Conservation (phyloP, 2,888 invertebrate species). For the Saturnia pavonia region DNA sequence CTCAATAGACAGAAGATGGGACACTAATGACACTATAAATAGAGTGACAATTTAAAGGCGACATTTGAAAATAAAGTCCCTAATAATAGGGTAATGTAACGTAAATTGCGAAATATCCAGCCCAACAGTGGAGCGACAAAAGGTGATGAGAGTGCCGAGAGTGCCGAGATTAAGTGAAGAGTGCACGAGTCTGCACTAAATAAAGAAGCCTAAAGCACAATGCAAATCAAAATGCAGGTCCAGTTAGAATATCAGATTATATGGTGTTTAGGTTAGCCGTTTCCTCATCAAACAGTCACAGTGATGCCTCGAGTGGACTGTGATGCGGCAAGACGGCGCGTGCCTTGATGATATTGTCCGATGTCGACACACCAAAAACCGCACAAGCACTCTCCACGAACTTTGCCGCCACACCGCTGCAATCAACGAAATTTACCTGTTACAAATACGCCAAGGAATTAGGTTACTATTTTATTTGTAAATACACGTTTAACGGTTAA, state of each 20-base stretch:
- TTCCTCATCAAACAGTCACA: slow-evolving; percentile 61
- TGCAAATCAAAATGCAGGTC: neutral
- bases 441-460: neutral
- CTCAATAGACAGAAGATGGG: neutral
- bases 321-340: slow-evolving; percentile 64
- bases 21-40: neutral
- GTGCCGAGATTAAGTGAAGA: neutral
- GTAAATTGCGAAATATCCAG: neutral
- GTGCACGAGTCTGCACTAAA: neutral
- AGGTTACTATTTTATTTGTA: neutral
- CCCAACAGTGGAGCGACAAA: neutral
- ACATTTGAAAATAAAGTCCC: too few relatives aligned
- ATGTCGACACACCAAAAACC: slow-evolving; percentile 55
- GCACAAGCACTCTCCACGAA: slow-evolving; percentile 46
- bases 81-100: neutral
- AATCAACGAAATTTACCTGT: slow-evolving; percentile 18
- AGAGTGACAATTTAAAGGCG: neutral
- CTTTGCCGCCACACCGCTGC: slow-evolving; percentile 37
- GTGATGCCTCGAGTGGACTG: slow-evolving; percentile 48
- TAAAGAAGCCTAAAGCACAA: neutral
- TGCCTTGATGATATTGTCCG: slow-evolving; percentile 54
- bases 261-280: neutral
- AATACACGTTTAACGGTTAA: neutral
- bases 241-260: neutral
- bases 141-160: too few relatives aligned